phyloP scores from a whole-genome alignment of 2,888 invertebrate genomes.

The Diloba caeruleocephala region DNA sequence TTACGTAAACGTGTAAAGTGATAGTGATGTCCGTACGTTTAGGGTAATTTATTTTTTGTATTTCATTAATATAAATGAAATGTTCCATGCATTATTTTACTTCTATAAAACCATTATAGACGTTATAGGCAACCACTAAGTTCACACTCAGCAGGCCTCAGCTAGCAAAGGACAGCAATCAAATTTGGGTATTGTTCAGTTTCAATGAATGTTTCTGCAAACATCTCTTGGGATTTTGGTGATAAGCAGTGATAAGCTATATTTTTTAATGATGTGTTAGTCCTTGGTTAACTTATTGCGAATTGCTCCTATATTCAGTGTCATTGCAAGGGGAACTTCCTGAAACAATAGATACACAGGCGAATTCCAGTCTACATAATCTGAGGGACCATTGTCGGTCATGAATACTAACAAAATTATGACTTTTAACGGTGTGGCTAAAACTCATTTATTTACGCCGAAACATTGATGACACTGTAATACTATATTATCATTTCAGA shows the following conservation, averaged over 20 bases:
- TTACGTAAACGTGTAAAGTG: too few relatives aligned
- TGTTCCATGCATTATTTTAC: too few relatives aligned
- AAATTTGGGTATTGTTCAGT: too few relatives aligned
- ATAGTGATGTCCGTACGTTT: too few relatives aligned
- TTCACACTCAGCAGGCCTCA: too few relatives aligned
- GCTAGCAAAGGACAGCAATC: too few relatives aligned
- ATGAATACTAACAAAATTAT: slow-evolving; percentile 17
- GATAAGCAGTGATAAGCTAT: slow-evolving; percentile 21
- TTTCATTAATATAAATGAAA: too few relatives aligned
- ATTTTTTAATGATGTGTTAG: slow-evolving; percentile 21
- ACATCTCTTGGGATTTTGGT: slow-evolving; percentile 13
- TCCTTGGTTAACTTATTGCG: slow-evolving; percentile 23
- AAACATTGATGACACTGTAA: slow-evolving; percentile 13
- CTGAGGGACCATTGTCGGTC: background rate
- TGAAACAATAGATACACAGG: slow-evolving; percentile 9
- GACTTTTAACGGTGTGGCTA: slow-evolving; percentile 6
- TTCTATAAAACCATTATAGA: too few relatives aligned
- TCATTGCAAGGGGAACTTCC: slow-evolving; percentile 26
- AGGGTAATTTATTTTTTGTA: too few relatives aligned
- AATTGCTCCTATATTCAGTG: background rate
- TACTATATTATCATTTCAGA: slow-evolving; percentile 74
- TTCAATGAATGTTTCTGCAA: too few relatives aligned
- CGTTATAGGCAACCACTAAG: too few relatives aligned
- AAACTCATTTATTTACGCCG: background rate
- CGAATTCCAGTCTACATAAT: background rate